Evolutionary conservation across 2,797 vertebrate genomes (phyloP), one percentile per base, ranked within the genome.

Genomic region (Chiloscyllium punctatum): DNA sequence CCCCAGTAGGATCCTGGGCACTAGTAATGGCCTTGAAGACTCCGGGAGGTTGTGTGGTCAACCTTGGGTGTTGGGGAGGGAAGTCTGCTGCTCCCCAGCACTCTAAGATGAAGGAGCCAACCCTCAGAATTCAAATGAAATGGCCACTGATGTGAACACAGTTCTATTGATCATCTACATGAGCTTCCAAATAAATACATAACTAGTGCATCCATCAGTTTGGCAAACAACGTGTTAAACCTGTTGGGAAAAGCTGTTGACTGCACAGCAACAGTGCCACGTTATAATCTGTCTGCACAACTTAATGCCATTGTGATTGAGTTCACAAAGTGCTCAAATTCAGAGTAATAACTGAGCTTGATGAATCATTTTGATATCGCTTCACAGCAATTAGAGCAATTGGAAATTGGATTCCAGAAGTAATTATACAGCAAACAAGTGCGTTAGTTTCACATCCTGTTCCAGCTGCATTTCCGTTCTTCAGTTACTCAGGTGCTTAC

Each of bases 321-420:
- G 88, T 62, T 91, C 57, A 66, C 53, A 30, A 21, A 91, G 88
- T 66, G 57, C 57, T 91, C 57, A 66, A 7, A 66, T 66, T 91
- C 57, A 91, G 57, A 91, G 57, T n/a, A 57, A n/a, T 91, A n/a
- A 91, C 57, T 5, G 30, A 90, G 88, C 57, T 33, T 62, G 88
- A 91, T 91, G 30, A 91, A 91, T 62, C 88, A 91, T 91, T 91
- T 91, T 91, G 62, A 66, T 91, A 91, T 91, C 57, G 4, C 88
- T 91, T 91, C 88, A 66, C 33, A 91, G 88, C 57, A 91, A 91
- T 91, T 91, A 66, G 33, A 91, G 57, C 88, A 91, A 91, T 91
- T 66, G 57, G 57, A 91, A 71, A 42, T 94, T 94, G 92, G 92
- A 30, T 66, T 72, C 92, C 13, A 94, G 92, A 94, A 51, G 92